Percentiles rank a stretch among this genome's conserved stretches.
Evolutionary conservation across 2,888 invertebrate genomes (phyloP).

Genomic region (Neoitamus cyanurus): DNA sequence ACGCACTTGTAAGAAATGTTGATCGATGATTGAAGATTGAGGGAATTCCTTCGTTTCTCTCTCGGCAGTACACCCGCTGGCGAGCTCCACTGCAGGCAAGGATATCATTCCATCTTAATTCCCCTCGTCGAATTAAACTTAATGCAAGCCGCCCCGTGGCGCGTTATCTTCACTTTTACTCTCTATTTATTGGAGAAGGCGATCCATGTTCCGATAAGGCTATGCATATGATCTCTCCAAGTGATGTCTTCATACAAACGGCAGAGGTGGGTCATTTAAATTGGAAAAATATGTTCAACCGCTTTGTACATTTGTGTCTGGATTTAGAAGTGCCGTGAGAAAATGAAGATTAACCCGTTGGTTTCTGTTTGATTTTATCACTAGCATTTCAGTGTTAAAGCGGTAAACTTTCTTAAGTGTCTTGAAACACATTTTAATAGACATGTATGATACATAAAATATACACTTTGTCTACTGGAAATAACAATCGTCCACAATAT

Average conservation of each 20-base stretch:
- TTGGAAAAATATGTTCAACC: not conserved
- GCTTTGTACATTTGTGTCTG: not conserved
- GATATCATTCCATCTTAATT: constrained; percentile 37
- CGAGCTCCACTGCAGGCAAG: not conserved
- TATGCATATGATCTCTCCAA: not conserved
- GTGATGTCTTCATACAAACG: not conserved
- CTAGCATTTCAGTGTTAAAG: not conserved
- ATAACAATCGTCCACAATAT: too few relatives aligned
- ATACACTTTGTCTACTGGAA: too few relatives aligned
- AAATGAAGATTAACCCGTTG: not conserved
- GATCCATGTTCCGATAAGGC: constrained; percentile 10
- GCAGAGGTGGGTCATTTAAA: not conserved
- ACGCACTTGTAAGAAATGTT: constrained; percentile 28
- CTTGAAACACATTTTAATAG: too few relatives aligned
- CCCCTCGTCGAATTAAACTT: constrained; percentile 22
- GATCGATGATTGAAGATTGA: constrained; percentile 29
- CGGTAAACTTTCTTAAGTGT: not conserved
- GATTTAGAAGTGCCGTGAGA: not conserved
- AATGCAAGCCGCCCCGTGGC: constrained; percentile 26
- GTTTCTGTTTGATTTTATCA: not conserved
- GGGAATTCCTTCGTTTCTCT: not conserved
- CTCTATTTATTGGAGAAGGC: constrained; percentile 20
- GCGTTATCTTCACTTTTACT: constrained; percentile 18
- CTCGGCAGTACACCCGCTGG: constrained; percentile 10
- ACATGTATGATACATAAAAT: too few relatives aligned